Base-by-base conservation (phyloP, 1,140 invertebrate genomes). In the Vollenhovia emeryi region DNA sequence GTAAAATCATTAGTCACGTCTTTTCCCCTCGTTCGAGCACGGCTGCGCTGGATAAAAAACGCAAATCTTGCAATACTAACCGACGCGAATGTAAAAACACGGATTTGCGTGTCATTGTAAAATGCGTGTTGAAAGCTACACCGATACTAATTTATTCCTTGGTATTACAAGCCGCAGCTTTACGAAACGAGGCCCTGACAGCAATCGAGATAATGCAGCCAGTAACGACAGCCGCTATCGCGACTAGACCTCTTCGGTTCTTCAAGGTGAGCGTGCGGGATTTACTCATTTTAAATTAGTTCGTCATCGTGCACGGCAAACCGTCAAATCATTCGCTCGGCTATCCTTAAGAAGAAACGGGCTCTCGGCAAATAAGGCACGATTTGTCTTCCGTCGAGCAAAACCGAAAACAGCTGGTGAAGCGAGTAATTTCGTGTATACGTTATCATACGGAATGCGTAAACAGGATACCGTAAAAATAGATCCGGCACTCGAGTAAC, bases 211-310 rank as follows among this genome's bases (percentile, higher is more conserved):
- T 59, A 80, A 73, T 87, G 52, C 24, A 59, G 64, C 1, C 57
- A 48, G 24, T 83, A 52, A 76, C 50, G 33, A 21, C 33, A 64
- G n/a, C 57, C 18, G 60, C 64, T 76, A 48, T 75, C 33, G 18
- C 55, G 11, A 62, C 55, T 45, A 62, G 50, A 52, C 5, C n/a
- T 82, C 33, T 45, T 73, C 27, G 11, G 24, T 50, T n/a, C 27
- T 66, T 18, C 33, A 69, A 74, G 43, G 73, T 69, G 43, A 85
- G 30, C 75, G 45, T 24, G 68, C 80, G 36, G 40, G 45, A 86
- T 85, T 27, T 69, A 9, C 0, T 27, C 59, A 15, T 75, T 73
- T 86, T 50, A 66, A 75, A 62, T 52, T 59, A 52, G 33, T 83
- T 24, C 62, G 43, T 75, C 55, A 76, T 62, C 55, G 3, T 18